Conservation (phyloP, 2,888 invertebrate genomes). For the Lithodes maja region DNA sequence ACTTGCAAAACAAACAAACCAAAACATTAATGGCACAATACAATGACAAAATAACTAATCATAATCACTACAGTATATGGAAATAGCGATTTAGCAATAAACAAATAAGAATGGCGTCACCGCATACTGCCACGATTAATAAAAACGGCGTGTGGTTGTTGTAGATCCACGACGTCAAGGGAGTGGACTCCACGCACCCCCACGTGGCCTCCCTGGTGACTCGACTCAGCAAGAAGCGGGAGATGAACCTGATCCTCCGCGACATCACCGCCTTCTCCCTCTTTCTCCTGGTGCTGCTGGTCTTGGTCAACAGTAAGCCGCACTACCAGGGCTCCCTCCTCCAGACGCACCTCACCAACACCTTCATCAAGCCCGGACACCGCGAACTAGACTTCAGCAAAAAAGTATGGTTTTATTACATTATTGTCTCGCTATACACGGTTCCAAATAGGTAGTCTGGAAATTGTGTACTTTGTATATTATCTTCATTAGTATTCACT, state of each 20-base stretch:
- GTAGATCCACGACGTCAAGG: slow-evolving; percentile 46
- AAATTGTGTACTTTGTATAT: too few relatives aligned
- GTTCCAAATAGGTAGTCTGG: too few relatives aligned
- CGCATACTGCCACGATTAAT: too few relatives aligned
- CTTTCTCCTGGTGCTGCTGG: slow-evolving; percentile 76
- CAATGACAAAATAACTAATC: too few relatives aligned
- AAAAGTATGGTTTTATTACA: background rate
- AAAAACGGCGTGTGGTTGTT: background rate
- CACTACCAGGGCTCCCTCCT: slow-evolving; percentile 74
- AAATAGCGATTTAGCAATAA: too few relatives aligned
- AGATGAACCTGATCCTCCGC: slow-evolving; percentile 76
- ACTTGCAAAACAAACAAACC: too few relatives aligned
- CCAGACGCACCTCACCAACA: slow-evolving; percentile 74
- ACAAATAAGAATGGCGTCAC: too few relatives aligned
- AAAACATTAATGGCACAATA: too few relatives aligned
- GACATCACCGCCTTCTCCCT: slow-evolving; percentile 76
- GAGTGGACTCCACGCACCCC: slow-evolving; percentile 52
- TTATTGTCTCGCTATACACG: too few relatives aligned
- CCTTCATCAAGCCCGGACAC: slow-evolving; percentile 69
- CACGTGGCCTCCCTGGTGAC: slow-evolving; percentile 22
- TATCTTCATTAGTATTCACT: too few relatives aligned
- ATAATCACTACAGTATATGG: too few relatives aligned
- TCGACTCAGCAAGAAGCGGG: slow-evolving; percentile 74
- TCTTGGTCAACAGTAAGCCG: slow-evolving; percentile 75
- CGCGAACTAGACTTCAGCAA: slow-evolving; percentile 37